Percentiles rank a stretch among this genome's conserved stretches.
phyloP scores from a whole-genome alignment of 2,797 vertebrate species.

The Lutjanus argentimaculatus region DNA sequence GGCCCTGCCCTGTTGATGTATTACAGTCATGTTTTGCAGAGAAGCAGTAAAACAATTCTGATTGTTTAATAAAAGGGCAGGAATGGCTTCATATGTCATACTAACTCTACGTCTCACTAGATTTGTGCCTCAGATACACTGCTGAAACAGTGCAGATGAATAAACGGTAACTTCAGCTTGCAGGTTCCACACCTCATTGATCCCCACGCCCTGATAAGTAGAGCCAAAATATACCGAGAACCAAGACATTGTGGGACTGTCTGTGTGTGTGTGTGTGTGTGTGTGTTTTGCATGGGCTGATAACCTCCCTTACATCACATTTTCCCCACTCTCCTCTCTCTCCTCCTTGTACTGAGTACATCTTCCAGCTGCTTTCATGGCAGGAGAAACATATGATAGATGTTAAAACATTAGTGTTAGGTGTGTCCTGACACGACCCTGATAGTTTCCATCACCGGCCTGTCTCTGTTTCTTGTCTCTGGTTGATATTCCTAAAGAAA shows the following conservation, averaged over 20 bases:
- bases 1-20: background rate
- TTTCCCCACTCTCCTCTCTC: slow-evolving; percentile 12
- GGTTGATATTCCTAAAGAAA: background rate
- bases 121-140: background rate
- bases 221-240: slow-evolving; percentile 61
- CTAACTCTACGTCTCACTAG: background rate
- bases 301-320: slow-evolving; percentile 46
- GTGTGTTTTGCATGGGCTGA: slow-evolving; percentile 12
- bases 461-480: no score
- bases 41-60: slow-evolving; percentile 25
- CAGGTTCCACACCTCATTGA: slow-evolving; percentile 29
- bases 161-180: slow-evolving; percentile 2
- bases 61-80: slow-evolving; percentile 14
- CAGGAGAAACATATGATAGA: slow-evolving; percentile 12
- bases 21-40: slow-evolving; percentile 11
- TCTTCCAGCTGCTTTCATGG: slow-evolving; percentile 49
- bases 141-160: slow-evolving; percentile 1
- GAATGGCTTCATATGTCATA: slow-evolving; percentile 10
- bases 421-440: slow-evolving; percentile 16
- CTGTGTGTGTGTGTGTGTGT: slow-evolving; percentile 10
- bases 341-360: slow-evolving; percentile 15
- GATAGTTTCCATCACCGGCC: background rate
- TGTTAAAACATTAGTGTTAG: slow-evolving; percentile 15
- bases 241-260: background rate
- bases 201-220: slow-evolving; percentile 48